Evolutionary conservation across 1,140 invertebrate species (phyloP).

Genomic region (Trypoxylus dichotomus): DNA sequence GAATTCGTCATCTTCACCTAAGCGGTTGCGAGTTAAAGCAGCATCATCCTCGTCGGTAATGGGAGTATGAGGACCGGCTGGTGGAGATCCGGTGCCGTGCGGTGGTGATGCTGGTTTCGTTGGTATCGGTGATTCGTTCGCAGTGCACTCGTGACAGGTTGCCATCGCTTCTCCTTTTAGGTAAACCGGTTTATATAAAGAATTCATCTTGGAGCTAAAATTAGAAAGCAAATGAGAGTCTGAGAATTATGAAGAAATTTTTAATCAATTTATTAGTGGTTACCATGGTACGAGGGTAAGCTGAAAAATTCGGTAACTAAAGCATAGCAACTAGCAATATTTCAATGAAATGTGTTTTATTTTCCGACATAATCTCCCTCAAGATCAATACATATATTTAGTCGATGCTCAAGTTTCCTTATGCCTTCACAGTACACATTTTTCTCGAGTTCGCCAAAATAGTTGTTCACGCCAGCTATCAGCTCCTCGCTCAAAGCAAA

Average conservation of each 20-base stretch:
- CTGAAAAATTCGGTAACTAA: no score
- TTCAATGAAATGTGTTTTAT: no score
- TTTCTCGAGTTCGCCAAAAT: no score
- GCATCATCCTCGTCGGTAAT: not conserved
- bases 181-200: conserved; percentile 24
- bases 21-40: not conserved
- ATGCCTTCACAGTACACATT: no score
- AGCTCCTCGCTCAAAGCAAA: no score
- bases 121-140: conserved; percentile 37
- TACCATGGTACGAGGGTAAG: no score
- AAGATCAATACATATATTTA: no score
- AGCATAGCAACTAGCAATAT: no score
- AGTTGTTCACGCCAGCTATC: no score
- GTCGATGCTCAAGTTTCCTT: no score
- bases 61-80: not conserved
- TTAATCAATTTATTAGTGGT: no score
- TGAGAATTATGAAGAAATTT: not conserved
- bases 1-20: not conserved
- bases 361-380: no score
- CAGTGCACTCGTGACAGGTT: not conserved
- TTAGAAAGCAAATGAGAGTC: not conserved
- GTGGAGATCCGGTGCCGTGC: conserved; percentile 24
- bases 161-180: conserved; percentile 5
- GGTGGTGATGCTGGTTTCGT: conserved; percentile 38
- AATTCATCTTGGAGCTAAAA: not conserved